These are phyloP conservation scores for Rhynchotus rufescens DNA, from an alignment of 2,797 vertebrate genomes.

Conservation along the genomic window DNA sequence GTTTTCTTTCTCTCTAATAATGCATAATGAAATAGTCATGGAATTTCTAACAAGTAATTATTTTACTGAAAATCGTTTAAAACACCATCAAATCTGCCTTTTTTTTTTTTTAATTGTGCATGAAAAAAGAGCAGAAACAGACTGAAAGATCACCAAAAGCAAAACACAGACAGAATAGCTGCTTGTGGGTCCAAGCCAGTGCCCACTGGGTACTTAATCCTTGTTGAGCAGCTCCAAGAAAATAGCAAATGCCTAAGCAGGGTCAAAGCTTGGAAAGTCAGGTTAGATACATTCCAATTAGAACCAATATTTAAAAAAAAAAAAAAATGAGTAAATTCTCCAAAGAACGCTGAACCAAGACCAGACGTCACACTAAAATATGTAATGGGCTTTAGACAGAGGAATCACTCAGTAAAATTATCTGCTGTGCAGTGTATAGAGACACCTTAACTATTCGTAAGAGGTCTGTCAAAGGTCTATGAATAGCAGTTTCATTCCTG, in stretches of 20 bases:
- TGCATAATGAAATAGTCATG: conserved; percentile 47
- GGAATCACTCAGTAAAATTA: background rate
- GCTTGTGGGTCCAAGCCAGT: background rate
- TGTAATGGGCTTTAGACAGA: background rate
- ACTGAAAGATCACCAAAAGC: background rate
- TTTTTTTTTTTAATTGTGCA: background rate
- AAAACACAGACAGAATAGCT: background rate
- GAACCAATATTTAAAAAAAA: background rate
- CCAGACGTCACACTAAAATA: background rate
- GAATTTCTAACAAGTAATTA: conserved; percentile 44
- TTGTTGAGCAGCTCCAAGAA: background rate
- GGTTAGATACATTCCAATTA: background rate
- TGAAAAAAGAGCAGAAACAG: background rate
- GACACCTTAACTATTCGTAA: background rate
- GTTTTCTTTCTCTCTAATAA: background rate
- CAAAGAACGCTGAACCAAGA: background rate
- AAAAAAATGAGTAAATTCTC: background rate
- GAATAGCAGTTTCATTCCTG: background rate
- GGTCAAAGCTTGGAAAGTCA: background rate
- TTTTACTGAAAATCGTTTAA: conserved; percentile 18
- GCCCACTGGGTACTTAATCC: background rate
- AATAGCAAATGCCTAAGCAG: background rate
- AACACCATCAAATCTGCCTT: background rate
- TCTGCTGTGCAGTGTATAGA: background rate
- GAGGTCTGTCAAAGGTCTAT: background rate